Evolutionary conservation across 2,888 invertebrate genomes (phyloP), one percentile per base, ranked within the genome.

Genomic region (Lissonota sp.): DNA sequence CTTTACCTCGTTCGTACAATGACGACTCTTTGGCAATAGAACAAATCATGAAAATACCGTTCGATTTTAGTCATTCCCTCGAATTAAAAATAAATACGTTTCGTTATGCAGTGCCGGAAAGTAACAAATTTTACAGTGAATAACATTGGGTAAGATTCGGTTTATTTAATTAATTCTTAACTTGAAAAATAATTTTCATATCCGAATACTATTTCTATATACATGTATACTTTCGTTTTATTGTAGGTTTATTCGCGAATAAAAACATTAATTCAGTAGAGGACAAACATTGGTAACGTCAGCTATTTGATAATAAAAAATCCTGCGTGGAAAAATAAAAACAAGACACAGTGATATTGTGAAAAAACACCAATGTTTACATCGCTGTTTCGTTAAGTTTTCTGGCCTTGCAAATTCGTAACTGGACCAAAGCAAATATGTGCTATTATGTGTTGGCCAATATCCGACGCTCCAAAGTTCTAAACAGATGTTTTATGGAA

Each of bases 401-500:
- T 44, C 55, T n/a, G 14, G 55, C 55, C 40, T 14, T 8, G 26
- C 53, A n/a, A 26, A 74, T 74, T 74, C 39, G 1, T 16, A 5
- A 55, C 53, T 7, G 49, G 55, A 49, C 49, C 26, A 12, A 69
- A 49, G 66, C 74, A 83, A 87, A 84, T 80, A 91, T 90, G 91
- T 90, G 84, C 78, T 88, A 84, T 53, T 86, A 85, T 62, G 63
- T 84, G 26, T 63, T 90, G 73, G 71, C 86, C 37, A 85, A 83
- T 10, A 83, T 86, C 16, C 84, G 83, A 58, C 85, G 82, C 42
- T 84, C 84, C 6, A 79, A 79, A 82, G 67, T 76, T 10, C 58
- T 85, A 6, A 88, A 87, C 44, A 89, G 79, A 83, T 86, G 73
- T 69, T 83, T 89, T 46, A 82, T 90, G 39, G 84, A 90, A 51